Conservation (phyloP, 2,888 invertebrate genomes). For the Hyposoter dolosus region DNA sequence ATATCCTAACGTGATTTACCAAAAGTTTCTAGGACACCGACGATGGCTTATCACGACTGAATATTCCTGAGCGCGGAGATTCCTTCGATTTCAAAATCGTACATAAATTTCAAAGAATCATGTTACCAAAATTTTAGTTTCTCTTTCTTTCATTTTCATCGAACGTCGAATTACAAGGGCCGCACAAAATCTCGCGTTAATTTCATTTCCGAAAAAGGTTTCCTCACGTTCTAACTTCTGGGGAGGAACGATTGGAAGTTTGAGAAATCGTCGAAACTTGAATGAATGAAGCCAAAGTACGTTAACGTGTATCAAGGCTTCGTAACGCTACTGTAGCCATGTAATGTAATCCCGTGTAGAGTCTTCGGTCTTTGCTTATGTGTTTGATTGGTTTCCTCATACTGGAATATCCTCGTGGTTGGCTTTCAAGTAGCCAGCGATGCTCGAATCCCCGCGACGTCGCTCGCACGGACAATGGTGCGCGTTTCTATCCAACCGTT, state of each 20-base stretch:
- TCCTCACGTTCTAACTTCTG: neutral
- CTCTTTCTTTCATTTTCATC: neutral
- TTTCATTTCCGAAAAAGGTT: neutral
- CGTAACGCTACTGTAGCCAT: neutral
- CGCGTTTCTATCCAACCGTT: conserved; percentile 9
- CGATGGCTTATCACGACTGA: neutral
- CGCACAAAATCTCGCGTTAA: neutral
- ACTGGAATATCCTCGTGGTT: conserved; percentile 70
- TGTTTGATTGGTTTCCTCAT: conserved; percentile 78
- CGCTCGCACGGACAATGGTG: conserved; percentile 69
- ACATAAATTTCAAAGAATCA: too few relatives aligned
- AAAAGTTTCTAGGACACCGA: neutral
- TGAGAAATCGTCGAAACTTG: neutral
- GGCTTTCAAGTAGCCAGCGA: conserved; percentile 46
- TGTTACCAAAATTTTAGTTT: too few relatives aligned
- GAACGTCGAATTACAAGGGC: neutral
- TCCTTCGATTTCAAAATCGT: neutral
- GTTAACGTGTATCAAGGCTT: neutral
- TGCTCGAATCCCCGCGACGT: conserved; percentile 37
- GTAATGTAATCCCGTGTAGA: conserved; percentile 4
- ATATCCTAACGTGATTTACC: neutral
- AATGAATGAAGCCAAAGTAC: neutral
- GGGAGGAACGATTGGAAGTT: neutral
- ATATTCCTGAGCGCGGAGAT: neutral
- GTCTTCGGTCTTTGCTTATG: conserved; percentile 49